Evolutionary conservation across 92 coral and sea anemone species (phyloP).

Genomic region (Parazoanthus atlanticus): DNA sequence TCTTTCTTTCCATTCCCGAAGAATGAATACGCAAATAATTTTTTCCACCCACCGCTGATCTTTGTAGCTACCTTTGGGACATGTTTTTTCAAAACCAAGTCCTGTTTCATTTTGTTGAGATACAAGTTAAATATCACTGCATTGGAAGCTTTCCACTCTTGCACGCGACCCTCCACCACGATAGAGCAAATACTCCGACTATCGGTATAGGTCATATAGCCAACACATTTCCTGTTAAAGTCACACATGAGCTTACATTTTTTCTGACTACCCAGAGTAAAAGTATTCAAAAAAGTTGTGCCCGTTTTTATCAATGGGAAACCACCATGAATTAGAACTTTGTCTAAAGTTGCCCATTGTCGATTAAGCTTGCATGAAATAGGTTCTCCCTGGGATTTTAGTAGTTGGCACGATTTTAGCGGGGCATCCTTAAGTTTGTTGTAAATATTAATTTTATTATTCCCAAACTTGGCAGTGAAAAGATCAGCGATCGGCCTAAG

Average conservation of each 20-base stretch:
- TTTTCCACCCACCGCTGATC: neutral
- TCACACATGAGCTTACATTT: neutral
- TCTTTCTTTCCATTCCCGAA: neutral
- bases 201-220: neutral
- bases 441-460: neutral
- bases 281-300: neutral
- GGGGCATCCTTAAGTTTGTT: neutral
- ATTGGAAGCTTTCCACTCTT: neutral
- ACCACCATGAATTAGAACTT: neutral
- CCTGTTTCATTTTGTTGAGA: neutral
- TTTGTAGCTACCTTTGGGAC: neutral
- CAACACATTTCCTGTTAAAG: neutral
- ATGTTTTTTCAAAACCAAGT: neutral
- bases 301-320: neutral
- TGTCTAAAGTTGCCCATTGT: neutral
- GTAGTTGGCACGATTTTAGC: neutral
- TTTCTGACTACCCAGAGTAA: neutral
- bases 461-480: constrained; percentile 2
- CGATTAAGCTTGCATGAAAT: neutral
- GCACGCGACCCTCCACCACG: neutral
- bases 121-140: neutral
- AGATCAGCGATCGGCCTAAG: neutral
- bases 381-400: neutral
- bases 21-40: neutral
- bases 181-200: neutral